Percentiles rank a stretch among this genome's conserved stretches.
Conservation (phyloP, 37 sponge, comb jelly and placozoan genomes). For the Aplysina aerophoba region DNA sequence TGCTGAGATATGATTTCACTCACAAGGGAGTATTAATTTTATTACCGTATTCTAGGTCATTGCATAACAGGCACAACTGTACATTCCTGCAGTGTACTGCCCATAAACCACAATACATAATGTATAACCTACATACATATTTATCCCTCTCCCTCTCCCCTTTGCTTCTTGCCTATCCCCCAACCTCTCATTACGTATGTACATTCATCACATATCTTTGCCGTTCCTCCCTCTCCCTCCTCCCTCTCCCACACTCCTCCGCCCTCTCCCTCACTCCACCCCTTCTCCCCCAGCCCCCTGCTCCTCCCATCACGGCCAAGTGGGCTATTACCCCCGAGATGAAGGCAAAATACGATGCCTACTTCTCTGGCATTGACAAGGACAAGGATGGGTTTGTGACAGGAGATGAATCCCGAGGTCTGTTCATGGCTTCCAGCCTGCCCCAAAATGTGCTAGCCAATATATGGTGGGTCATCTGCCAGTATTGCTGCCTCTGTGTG, state of each 20-base stretch:
- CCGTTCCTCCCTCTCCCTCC: too few relatives aligned
- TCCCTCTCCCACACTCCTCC: neutral
- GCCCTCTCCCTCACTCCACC: neutral
- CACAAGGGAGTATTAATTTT: too few relatives aligned
- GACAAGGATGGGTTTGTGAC: conserved; percentile 77
- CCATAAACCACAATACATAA: too few relatives aligned
- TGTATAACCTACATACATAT: too few relatives aligned
- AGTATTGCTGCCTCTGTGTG: conserved; percentile 10
- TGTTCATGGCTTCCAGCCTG: conserved; percentile 82
- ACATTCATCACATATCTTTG: too few relatives aligned
- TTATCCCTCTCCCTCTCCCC: too few relatives aligned
- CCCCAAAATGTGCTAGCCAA: conserved; percentile 55
- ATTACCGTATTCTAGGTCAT: too few relatives aligned
- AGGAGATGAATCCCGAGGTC: conserved; percentile 65
- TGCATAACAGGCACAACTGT: too few relatives aligned
- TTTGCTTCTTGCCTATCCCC: too few relatives aligned
- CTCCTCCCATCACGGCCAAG: neutral
- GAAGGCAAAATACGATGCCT: conserved; percentile 79
- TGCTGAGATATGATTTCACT: too few relatives aligned
- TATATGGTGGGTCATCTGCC: conserved; percentile 69
- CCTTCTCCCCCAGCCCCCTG: neutral
- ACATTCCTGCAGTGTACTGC: too few relatives aligned
- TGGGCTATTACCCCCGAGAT: conserved; percentile 71
- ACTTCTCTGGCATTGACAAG: conserved; percentile 80
- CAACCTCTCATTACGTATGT: too few relatives aligned